phyloP scores from a whole-genome alignment of 2,888 invertebrate genomes.

The Orchesellides sinensis region DNA sequence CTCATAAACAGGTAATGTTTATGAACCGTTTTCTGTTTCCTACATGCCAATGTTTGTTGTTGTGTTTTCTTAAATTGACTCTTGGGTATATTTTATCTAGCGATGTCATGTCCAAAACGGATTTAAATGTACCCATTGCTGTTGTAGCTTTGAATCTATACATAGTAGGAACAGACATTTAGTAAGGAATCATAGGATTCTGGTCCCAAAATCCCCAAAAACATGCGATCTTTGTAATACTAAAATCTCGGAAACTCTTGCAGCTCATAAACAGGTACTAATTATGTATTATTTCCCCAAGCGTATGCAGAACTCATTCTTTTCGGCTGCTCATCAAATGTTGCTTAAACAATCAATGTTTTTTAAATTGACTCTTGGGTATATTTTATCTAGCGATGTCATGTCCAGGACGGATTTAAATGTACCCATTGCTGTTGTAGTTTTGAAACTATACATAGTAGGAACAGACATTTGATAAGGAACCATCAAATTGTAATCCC shows the following conservation, averaged over 20 bases:
- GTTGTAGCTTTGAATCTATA: conserved; percentile 39
- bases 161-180: conserved; percentile 22
- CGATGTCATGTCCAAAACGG: conserved; percentile 39
- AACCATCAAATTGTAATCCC: not conserved
- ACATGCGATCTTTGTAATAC: not conserved
- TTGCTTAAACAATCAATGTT: not conserved
- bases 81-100: not conserved
- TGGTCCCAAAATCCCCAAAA: not conserved
- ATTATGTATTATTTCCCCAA: no score
- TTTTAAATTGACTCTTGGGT: no score
- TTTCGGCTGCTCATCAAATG: not conserved
- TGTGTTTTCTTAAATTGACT: not conserved
- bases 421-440: not conserved
- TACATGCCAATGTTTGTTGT: not conserved
- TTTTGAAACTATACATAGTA: not conserved
- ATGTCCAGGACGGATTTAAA: not conserved
- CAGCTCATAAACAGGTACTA: not conserved
- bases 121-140: conserved; percentile 34
- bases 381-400: not conserved
- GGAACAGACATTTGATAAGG: not conserved
- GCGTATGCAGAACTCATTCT: no score
- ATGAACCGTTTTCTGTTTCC: not conserved
- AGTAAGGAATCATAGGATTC: conserved; percentile 22
- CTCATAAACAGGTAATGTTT: conserved; percentile 11
- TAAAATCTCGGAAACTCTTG: not conserved